A percentile compares a stretch with the other conserved stretches of the same genome.
These are phyloP conservation scores for Todiramphus chloris DNA, from an alignment of 2,113 vertebrate genomes.

Conservation along the genomic window DNA sequence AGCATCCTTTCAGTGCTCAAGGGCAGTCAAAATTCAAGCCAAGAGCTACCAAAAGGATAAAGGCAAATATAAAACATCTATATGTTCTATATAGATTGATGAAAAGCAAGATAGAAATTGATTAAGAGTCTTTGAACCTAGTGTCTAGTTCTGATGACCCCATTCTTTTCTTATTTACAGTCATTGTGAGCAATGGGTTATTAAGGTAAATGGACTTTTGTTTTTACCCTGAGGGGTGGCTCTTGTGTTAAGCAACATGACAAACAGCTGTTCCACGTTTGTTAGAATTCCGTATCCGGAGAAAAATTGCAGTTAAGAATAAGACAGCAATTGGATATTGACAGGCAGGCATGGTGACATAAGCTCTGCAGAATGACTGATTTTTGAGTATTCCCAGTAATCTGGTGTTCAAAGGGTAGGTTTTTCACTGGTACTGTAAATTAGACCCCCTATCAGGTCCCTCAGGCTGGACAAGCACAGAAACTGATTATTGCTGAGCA, in stretches of 20 bases:
- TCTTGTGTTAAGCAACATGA: neutral
- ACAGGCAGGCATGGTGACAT: neutral
- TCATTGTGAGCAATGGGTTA: slow-evolving; percentile 8
- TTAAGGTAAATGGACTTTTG: slow-evolving; percentile 44
- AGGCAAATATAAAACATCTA: neutral
- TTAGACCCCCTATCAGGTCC: slow-evolving; percentile 4
- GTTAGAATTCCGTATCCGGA: neutral
- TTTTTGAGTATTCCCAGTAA: slow-evolving; percentile 11
- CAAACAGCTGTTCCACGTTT: neutral
- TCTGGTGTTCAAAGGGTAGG: neutral
- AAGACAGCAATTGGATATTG: slow-evolving; percentile 16
- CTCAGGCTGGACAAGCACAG: neutral
- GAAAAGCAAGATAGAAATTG: neutral
- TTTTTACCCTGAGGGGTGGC: slow-evolving; percentile 18
- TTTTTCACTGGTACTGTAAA: neutral
- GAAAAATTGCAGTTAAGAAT: neutral
- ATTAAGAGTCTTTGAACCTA: neutral
- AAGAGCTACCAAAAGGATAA: neutral
- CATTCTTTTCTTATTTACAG: slow-evolving; percentile 19
- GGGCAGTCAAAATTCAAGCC: neutral
- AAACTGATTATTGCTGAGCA: neutral
- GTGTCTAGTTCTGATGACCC: neutral
- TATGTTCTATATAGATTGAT: neutral
- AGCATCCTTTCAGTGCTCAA: neutral
- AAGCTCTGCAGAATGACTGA: neutral